These are phyloP conservation scores for Lutraria rhynchaena DNA, from an alignment of 1,140 invertebrate genomes.

Conservation along the genomic window DNA sequence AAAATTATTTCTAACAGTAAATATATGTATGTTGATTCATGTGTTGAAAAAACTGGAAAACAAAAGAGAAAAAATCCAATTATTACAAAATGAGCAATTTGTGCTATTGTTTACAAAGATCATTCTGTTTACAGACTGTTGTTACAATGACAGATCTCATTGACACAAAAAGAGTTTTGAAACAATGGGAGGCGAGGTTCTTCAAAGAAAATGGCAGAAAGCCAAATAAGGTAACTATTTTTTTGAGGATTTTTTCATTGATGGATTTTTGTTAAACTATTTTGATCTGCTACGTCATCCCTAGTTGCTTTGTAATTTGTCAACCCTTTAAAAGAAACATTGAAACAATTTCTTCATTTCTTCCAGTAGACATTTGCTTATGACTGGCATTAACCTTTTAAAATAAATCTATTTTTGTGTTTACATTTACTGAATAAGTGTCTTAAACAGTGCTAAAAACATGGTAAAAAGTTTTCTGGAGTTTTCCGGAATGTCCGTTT, in stretches of 20 bases:
- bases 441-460: too few relatives aligned
- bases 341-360: not conserved
- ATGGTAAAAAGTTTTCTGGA: too few relatives aligned
- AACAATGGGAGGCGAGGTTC: conserved; percentile 74
- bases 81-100: not conserved
- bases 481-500: too few relatives aligned
- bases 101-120: not conserved
- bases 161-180: conserved; percentile 68
- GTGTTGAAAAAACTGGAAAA: too few relatives aligned
- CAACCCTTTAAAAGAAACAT: too few relatives aligned
- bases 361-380: not conserved
- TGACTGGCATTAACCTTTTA: not conserved
- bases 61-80: too few relatives aligned
- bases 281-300: not conserved
- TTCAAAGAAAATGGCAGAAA: conserved; percentile 67
- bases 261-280: not conserved
- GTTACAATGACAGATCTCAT: conserved; percentile 60
- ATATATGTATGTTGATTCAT: too few relatives aligned
- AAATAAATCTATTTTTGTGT: not conserved
- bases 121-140: not conserved
- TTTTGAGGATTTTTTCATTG: not conserved
- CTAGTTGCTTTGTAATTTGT: not conserved
- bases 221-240: conserved; percentile 67
- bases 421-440: too few relatives aligned
- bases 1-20: too few relatives aligned